phyloP scores from a whole-genome alignment of 2,797 vertebrate genomes.

The Euphonia xanthogaster region DNA sequence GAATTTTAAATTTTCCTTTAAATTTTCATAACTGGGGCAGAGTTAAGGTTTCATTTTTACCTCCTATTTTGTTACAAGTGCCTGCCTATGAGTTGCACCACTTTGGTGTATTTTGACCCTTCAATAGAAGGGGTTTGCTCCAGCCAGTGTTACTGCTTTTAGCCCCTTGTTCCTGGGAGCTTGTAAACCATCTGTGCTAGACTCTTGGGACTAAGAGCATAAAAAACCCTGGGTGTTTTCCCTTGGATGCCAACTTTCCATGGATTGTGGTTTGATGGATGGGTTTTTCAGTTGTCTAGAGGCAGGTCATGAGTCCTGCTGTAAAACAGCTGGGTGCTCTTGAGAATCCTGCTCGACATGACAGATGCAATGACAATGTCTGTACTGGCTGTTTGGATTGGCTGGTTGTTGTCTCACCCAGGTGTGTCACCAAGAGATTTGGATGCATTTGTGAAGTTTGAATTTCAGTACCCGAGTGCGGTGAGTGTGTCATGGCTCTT shows the following conservation, averaged over 20 bases:
- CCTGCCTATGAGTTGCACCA: background rate
- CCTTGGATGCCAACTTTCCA: background rate
- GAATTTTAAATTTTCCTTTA: background rate
- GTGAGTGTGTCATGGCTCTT: constrained; percentile 75
- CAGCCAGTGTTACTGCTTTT: background rate
- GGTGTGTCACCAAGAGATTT: constrained; percentile 89
- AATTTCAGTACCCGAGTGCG: constrained; percentile 92
- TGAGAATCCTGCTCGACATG: background rate
- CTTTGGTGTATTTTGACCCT: background rate
- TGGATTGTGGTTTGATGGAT: background rate
- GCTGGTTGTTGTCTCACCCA: constrained; percentile 62
- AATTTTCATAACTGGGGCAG: background rate
- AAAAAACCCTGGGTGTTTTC: background rate
- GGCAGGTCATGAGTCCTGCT: background rate
- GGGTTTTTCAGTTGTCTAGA: background rate
- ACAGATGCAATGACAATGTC: background rate
- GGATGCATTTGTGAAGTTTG: constrained; percentile 91
- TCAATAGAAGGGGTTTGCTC: background rate
- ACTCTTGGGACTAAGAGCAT: background rate
- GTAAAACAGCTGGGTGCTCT: background rate
- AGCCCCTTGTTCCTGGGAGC: background rate
- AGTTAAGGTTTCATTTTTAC: background rate
- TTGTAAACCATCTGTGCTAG: background rate
- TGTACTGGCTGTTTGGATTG: background rate
- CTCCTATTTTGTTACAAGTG: background rate